Base-by-base conservation (phyloP, 2,113 vertebrate genomes). In the Harpagus bidentatus region DNA sequence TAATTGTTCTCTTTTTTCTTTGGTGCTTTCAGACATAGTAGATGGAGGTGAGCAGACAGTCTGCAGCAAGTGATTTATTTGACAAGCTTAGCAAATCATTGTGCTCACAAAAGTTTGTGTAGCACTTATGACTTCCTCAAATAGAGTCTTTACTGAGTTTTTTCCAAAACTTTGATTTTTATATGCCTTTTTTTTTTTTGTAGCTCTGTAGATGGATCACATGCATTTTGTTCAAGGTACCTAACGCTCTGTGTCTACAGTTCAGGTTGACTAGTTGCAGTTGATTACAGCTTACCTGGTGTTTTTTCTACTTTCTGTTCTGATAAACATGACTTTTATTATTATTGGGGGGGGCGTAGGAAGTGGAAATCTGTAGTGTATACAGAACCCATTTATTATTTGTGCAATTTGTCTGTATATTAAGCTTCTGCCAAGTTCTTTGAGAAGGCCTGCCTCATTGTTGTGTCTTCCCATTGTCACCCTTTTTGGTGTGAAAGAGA, bases 381-480 rank as follows among this genome's bases (percentile, higher is more conserved):
- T 56, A 32, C 21, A 56, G 26, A 55, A 48, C 5, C 3, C 29
- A 16, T 55, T 79, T 79, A 42, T 50, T 48, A 45, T 38, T 87
- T 40, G 7, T 73, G 61, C 4, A 16, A 34, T 78, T 79, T 86
- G 17, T 43, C 36, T 93, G 25, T n/a, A 17, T 67, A 10, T 55
- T 45, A 38, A 43, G 20, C 20, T 92, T 61, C 42, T 87, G 69
- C 22, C 45, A 50, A 65, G 9, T 62, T 90, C 15, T 85, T 65
- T 69, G 52, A 79, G 53, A n/a, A 78, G 8, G 23, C 7, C 22
- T 59, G 12, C 63, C n/a, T 86, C 63, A 53, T 32, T 7, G 3
- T 11, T 67, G 13, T 3, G 13, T 82, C 13, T 76, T 31, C 28
- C 21, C 0, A 0, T 23, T 50, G 55, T 32, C 0, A 0, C 21